phyloP scores from a whole-genome alignment of 2,888 invertebrate species.

The Aphidoletes aphidimyza region DNA sequence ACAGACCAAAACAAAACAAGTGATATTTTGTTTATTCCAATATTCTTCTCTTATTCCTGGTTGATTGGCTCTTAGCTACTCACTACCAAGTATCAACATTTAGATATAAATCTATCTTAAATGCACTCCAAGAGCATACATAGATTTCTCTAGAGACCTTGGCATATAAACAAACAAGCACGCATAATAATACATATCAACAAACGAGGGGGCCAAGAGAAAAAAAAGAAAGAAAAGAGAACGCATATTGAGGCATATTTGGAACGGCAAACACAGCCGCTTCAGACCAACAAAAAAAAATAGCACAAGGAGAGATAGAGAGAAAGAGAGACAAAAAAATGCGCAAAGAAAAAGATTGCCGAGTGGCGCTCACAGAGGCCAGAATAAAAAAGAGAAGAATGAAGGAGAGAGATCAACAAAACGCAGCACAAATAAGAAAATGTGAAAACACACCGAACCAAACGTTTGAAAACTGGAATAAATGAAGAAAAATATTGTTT shows the following conservation, averaged over 20 bases:
- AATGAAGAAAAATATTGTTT: slow-evolving; percentile 54
- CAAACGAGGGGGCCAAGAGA: background rate
- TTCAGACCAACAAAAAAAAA: background rate
- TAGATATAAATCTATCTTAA: slow-evolving; percentile 49
- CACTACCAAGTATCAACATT: slow-evolving; percentile 31
- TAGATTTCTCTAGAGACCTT: slow-evolving; percentile 47
- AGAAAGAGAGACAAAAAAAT: background rate
- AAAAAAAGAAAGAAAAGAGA: background rate
- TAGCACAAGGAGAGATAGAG: background rate
- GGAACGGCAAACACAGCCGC: background rate
- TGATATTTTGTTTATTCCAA: slow-evolving; percentile 18
- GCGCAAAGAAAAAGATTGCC: background rate
- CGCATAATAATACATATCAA: slow-evolving; percentile 9
- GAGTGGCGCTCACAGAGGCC: too few relatives aligned
- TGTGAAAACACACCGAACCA: background rate
- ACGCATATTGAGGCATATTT: background rate
- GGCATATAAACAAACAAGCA: slow-evolving; percentile 43
- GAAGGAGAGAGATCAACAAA: background rate
- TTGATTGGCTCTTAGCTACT: slow-evolving; percentile 39
- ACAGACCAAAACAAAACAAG: background rate
- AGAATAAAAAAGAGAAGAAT: background rate
- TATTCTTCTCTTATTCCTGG: slow-evolving; percentile 37
- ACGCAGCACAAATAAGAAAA: slow-evolving; percentile 25
- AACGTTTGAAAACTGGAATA: slow-evolving; percentile 11
- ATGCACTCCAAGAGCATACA: slow-evolving; percentile 22